A percentile compares a stretch with the other conserved stretches of the same genome.
These are phyloP conservation scores for Palythoa grandis DNA, from an alignment of 92 coral and sea anemone species.

Conservation along the genomic window DNA sequence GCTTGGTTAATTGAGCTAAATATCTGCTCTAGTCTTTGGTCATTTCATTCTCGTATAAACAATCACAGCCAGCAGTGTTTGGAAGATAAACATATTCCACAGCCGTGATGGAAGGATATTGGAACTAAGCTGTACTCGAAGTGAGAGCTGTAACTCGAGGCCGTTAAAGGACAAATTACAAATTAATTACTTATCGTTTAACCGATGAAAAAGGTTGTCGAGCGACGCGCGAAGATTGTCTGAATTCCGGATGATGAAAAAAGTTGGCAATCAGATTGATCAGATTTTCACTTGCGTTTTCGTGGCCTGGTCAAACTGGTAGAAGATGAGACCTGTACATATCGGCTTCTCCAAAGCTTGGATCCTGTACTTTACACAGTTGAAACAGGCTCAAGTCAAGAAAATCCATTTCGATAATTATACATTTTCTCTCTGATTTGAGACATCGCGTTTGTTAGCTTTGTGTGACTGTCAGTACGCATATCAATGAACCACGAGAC, in stretches of 20 bases:
- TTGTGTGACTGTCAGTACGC: constrained; percentile 36
- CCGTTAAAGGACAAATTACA: not conserved
- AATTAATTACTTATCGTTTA: constrained; percentile 1
- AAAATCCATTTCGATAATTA: not conserved
- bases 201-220: not conserved
- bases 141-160: constrained; percentile 7
- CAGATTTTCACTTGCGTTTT: not conserved
- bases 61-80: not conserved
- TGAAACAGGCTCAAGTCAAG: not conserved
- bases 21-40: not conserved
- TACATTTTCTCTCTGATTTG: not conserved
- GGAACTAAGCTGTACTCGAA: not conserved
- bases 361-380: not conserved
- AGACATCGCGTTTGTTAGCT: constrained; percentile 26
- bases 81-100: constrained; percentile 1
- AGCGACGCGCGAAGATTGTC: not conserved
- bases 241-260: not conserved
- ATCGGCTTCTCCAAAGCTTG: not conserved
- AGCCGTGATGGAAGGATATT: constrained; percentile 15
- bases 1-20: not conserved
- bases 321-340: not conserved
- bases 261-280: too few relatives aligned
- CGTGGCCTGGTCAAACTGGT: not conserved
- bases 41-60: not conserved
- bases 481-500: constrained; percentile 26